Evolutionary conservation across 1,140 invertebrate species (phyloP).

Genomic region (Drosophila equinoxialis): DNA sequence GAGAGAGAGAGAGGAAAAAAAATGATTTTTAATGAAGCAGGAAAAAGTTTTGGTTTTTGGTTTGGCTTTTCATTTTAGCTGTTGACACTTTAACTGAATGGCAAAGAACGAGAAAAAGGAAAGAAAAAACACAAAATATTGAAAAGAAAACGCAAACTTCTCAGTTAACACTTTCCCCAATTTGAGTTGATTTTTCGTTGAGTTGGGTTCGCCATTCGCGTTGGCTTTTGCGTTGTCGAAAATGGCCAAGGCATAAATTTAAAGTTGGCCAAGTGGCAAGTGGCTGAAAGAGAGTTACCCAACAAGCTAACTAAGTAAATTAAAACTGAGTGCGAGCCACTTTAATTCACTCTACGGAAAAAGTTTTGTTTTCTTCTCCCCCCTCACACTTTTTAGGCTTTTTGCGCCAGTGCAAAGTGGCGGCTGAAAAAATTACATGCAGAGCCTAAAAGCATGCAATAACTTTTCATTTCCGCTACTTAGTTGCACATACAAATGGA

Average conservation of each 20-base stretch:
- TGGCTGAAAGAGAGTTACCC: conserved; percentile 9
- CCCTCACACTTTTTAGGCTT: not conserved
- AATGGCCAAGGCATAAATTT: conserved; percentile 55
- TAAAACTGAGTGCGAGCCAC: conserved; percentile 64
- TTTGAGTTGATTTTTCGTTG: conserved; percentile 35
- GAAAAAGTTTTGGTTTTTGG: conserved; percentile 5
- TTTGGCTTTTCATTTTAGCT: conserved; percentile 29
- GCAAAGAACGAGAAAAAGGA: not conserved
- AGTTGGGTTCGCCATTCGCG: conserved; percentile 31
- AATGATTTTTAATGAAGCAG: conserved; percentile 44
- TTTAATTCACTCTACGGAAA: conserved; percentile 52
- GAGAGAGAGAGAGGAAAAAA: no score
- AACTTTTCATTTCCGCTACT: conserved; percentile 71
- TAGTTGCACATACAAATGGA: conserved; percentile 41
- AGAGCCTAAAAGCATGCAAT: conserved; percentile 61
- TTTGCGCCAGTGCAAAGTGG: conserved; percentile 19
- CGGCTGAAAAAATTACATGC: conserved; percentile 42
- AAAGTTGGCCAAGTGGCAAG: conserved; percentile 46
- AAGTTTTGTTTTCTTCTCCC: conserved; percentile 12
- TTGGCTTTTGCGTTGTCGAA: not conserved
- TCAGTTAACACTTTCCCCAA: not conserved
- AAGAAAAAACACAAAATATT: not conserved
- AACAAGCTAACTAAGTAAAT: conserved; percentile 55
- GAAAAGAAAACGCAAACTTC: conserved; percentile 13
- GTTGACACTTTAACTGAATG: conserved; percentile 22